These are phyloP conservation scores for Sminthopsis crassicaudata DNA, from an alignment of 2,113 vertebrate genomes.

Conservation along the genomic window DNA sequence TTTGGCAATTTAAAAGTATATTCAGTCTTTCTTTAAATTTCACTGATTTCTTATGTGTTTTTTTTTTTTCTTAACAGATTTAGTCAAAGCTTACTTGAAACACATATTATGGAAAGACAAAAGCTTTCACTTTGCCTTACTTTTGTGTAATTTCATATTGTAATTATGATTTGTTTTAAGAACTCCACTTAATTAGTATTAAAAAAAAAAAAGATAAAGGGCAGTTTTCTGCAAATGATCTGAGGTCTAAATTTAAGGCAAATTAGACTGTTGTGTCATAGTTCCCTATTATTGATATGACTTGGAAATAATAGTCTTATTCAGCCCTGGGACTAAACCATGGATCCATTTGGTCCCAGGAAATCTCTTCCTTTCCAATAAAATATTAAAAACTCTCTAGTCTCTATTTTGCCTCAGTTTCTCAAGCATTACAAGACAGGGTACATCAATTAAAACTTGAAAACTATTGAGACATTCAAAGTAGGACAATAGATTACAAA, in stretches of 20 bases:
- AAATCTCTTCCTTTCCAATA: too few relatives aligned
- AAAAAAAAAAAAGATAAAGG: slow-evolving; percentile 64
- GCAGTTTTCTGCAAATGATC: slow-evolving; percentile 55
- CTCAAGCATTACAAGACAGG: neutral
- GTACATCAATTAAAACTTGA: neutral
- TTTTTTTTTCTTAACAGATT: slow-evolving; percentile 28
- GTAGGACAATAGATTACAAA: slow-evolving; percentile 22
- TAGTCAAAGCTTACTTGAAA: slow-evolving; percentile 60
- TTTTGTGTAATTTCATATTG: slow-evolving; percentile 73
- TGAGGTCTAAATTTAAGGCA: slow-evolving; percentile 44
- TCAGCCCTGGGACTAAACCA: too few relatives aligned
- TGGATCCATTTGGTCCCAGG: too few relatives aligned
- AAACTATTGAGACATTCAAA: slow-evolving; percentile 3
- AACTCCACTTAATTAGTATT: slow-evolving; percentile 66
- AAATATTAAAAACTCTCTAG: too few relatives aligned
- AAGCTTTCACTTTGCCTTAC: slow-evolving; percentile 71
- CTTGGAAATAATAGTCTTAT: too few relatives aligned
- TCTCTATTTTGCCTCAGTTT: too few relatives aligned
- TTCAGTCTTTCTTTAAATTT: neutral
- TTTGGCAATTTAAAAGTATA: neutral
- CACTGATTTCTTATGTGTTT: slow-evolving; percentile 38
- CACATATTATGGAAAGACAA: slow-evolving; percentile 60
- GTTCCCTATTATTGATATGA: too few relatives aligned
- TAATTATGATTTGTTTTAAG: slow-evolving; percentile 56
- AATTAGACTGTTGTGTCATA: slow-evolving; percentile 5